These are phyloP conservation scores for Thecophora atra DNA, from an alignment of 2,888 invertebrate species.

Conservation along the genomic window DNA sequence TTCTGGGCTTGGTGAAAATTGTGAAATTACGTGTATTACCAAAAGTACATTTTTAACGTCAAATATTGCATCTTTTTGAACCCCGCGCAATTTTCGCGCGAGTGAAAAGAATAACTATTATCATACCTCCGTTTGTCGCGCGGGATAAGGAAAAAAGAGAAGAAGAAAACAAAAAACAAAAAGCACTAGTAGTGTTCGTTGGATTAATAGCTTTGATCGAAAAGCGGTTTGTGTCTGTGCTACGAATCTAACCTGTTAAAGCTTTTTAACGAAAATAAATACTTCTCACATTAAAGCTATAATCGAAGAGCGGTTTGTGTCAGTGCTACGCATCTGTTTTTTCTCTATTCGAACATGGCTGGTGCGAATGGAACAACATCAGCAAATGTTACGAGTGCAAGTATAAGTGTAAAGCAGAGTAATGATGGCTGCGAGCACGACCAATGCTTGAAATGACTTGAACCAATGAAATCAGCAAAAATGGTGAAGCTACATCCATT, in stretches of 20 bases:
- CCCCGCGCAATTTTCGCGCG: conserved; percentile 2
- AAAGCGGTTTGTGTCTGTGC: not conserved
- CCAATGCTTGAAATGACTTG: not conserved
- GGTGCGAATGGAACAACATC: not conserved
- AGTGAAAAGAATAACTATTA: not conserved
- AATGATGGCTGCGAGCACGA: too few relatives aligned
- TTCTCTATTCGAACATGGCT: not conserved
- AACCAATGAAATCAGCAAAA: not conserved
- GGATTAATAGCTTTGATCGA: not conserved
- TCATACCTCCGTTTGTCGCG: conserved; percentile 2
- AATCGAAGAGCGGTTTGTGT: too few relatives aligned
- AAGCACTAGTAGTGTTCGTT: not conserved
- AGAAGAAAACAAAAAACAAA: too few relatives aligned
- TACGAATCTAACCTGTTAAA: not conserved
- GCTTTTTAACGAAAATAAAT: not conserved
- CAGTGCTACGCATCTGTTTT: too few relatives aligned
- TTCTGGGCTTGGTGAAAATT: not conserved
- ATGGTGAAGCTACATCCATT: not conserved
- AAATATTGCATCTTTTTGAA: not conserved
- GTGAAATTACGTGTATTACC: not conserved
- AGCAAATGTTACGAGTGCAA: not conserved
- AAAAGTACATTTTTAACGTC: not conserved
- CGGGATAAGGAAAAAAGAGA: too few relatives aligned
- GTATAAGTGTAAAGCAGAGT: not conserved
- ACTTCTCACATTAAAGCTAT: too few relatives aligned